These are phyloP conservation scores for Cynopterus brachyotis DNA, from an alignment of 2,113 vertebrate genomes.

Conservation along the genomic window DNA sequence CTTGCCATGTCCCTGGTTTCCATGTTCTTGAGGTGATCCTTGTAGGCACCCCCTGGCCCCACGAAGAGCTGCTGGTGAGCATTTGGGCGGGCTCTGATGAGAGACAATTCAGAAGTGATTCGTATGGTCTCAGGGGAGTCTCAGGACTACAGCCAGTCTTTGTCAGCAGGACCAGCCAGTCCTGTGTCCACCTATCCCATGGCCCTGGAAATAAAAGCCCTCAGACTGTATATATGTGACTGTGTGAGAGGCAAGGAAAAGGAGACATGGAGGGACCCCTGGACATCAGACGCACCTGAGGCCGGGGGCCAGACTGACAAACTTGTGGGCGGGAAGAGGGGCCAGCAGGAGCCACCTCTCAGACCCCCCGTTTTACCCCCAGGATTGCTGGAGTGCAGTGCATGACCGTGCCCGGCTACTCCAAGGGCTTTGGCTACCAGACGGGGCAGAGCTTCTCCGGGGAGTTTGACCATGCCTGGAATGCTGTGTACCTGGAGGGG, in stretches of 20 bases:
- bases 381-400: slow-evolving; percentile 88
- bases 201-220: background rate
- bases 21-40: fast-evolving
- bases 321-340: too few species aligned
- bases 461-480: slow-evolving; percentile 86
- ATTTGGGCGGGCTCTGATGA: background rate
- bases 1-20: background rate
- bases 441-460: slow-evolving; percentile 83
- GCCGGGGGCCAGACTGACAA: background rate
- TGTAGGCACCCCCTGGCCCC: fast-evolving
- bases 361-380: background rate
- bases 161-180: background rate
- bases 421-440: slow-evolving; percentile 85
- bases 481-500: slow-evolving; percentile 85
- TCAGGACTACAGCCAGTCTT: background rate
- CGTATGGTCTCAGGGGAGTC: background rate
- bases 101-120: background rate
- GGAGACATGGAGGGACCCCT: background rate
- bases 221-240: background rate
- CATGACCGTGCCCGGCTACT: slow-evolving; percentile 84
- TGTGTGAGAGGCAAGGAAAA: background rate
- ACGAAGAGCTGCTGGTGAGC: background rate
- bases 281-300: background rate
- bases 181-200: background rate
- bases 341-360: background rate